A percentile compares a stretch with the other conserved stretches of the same genome.
phyloP scores from a whole-genome alignment of 2,797 vertebrate species.

The Notamacropus eugenii region DNA sequence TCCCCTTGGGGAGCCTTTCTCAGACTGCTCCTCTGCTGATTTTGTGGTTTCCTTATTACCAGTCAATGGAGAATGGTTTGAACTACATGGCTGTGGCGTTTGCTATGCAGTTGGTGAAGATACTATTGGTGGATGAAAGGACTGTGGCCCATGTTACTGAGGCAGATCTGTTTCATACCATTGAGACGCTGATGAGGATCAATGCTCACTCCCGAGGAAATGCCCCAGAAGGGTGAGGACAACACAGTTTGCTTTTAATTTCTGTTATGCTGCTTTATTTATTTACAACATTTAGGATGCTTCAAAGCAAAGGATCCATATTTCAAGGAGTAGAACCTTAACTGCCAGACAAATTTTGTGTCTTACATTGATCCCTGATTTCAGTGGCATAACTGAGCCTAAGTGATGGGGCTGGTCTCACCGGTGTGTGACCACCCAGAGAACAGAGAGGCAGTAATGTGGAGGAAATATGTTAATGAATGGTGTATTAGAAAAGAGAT shows the following conservation, averaged over 20 bases:
- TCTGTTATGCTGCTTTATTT: conserved; percentile 45
- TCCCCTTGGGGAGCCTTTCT: not conserved
- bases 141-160: conserved; percentile 97
- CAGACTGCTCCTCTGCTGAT: conserved; percentile 43
- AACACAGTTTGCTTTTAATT: conserved; percentile 34
- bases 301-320: conserved; percentile 17
- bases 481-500: conserved; percentile 26
- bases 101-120: conserved; percentile 99
- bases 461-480: conserved; percentile 30
- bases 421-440: conserved; percentile 13
- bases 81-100: conserved; percentile 99
- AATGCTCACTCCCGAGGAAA: conserved; percentile 99
- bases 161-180: conserved; percentile 98
- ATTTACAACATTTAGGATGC: not conserved
- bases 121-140: conserved; percentile 97
- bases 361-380: not conserved
- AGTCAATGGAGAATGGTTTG: conserved; percentile 99
- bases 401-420: not conserved
- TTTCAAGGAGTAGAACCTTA: conserved; percentile 49
- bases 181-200: conserved; percentile 99
- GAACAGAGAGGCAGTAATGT: not conserved
- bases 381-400: conserved; percentile 28
- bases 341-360: not conserved
- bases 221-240: conserved; percentile 96
- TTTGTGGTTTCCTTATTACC: conserved; percentile 63